phyloP scores from a whole-genome alignment of 2,113 vertebrate species.

The Dermatemys mawii region DNA sequence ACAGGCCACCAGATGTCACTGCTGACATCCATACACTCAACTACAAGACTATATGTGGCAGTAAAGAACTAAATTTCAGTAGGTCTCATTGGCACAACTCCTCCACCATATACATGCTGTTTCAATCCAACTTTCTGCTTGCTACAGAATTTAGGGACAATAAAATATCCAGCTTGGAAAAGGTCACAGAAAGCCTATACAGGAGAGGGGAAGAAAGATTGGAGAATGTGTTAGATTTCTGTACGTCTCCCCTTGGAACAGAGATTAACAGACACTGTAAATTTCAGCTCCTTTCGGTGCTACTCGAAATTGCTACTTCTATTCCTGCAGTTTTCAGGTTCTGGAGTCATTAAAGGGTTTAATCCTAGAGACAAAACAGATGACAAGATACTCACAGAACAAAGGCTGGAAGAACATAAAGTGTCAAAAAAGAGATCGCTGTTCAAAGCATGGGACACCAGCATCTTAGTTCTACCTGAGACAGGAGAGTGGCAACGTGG shows the following conservation, averaged over 20 bases:
- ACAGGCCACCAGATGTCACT: neutral
- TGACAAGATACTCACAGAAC: neutral
- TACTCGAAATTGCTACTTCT: neutral
- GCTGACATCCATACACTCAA: neutral
- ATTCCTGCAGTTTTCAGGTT: neutral
- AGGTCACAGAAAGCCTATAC: neutral
- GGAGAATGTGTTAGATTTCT: neutral
- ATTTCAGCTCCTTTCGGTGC: neutral
- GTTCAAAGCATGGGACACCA: neutral
- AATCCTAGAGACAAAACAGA: neutral
- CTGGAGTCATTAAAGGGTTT: neutral
- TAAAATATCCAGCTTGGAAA: neutral
- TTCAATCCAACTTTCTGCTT: neutral
- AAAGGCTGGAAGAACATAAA: neutral
- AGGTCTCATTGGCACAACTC: neutral
- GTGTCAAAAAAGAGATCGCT: neutral
- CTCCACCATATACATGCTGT: neutral
- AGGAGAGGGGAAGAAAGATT: neutral
- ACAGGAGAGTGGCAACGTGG: neutral
- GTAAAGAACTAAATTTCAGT: neutral
- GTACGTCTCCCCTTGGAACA: neutral
- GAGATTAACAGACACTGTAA: neutral
- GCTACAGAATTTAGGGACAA: neutral
- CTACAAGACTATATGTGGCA: neutral
- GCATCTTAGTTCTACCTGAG: neutral